phyloP scores from a whole-genome alignment of 2,888 invertebrate species.

The Fabriciana adippe region DNA sequence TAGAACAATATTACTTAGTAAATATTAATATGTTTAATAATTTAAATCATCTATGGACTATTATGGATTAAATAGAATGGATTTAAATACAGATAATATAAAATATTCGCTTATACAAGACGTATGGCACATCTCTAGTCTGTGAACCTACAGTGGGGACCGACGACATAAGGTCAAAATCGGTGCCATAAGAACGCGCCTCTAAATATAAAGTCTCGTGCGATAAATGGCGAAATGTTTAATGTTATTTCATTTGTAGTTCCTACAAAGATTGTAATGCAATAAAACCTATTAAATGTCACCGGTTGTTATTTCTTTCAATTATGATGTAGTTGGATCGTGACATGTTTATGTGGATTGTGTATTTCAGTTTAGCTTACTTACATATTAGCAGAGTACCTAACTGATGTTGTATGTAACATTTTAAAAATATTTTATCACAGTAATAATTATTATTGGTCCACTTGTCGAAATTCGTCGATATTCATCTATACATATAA shows the following conservation, averaged over 20 bases:
- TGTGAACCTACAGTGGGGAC: slow-evolving; percentile 70
- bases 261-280: slow-evolving; percentile 39
- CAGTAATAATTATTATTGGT: no score
- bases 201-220: slow-evolving; percentile 76
- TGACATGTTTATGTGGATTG: neutral
- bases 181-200: slow-evolving; percentile 67
- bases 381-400: no score
- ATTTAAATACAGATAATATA: neutral
- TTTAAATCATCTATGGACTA: no score
- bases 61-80: no score
- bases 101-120: slow-evolving; percentile 34
- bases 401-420: no score
- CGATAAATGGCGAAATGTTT: slow-evolving; percentile 64
- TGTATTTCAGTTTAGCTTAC: no score
- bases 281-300: slow-evolving; percentile 35
- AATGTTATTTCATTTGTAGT: slow-evolving; percentile 72
- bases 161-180: slow-evolving; percentile 78
- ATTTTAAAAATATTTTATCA: no score
- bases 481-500: no score
- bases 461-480: no score
- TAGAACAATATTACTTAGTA: no score
- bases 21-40: no score
- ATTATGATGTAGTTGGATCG: neutral
- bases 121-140: slow-evolving; percentile 48
- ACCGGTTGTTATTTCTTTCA: slow-evolving; percentile 27